Evolutionary conservation across 2,113 vertebrate species (phyloP).

Genomic region (Trichechus manatus): DNA sequence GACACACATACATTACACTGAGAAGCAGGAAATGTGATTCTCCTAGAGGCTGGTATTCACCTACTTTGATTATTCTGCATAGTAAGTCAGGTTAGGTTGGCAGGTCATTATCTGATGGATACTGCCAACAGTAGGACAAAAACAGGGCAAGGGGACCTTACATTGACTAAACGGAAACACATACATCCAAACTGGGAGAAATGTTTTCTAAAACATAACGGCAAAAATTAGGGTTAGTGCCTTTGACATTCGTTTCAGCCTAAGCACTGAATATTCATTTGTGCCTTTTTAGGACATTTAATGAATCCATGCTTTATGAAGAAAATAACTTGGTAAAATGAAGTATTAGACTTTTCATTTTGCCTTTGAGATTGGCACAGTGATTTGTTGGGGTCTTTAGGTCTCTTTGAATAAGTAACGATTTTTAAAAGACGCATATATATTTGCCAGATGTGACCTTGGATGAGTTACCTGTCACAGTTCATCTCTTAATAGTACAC

Average conservation of each 20-base stretch:
- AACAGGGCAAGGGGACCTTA: constrained; percentile 12
- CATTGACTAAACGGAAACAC: background rate
- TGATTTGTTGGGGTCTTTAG: background rate
- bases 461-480: constrained; percentile 49
- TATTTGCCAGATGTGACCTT: constrained; percentile 45
- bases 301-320: constrained; percentile 31
- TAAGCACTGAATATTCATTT: constrained; percentile 46
- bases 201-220: constrained; percentile 19
- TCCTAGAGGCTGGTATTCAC: constrained; percentile 64
- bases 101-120: constrained; percentile 64
- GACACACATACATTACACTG: constrained; percentile 61
- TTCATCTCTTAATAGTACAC: constrained; percentile 60
- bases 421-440: constrained; percentile 40
- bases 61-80: constrained; percentile 72
- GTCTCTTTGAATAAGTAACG: constrained; percentile 46
- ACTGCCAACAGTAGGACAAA: background rate
- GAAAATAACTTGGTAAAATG: constrained; percentile 51
- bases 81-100: constrained; percentile 54
- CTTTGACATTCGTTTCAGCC: constrained; percentile 13
- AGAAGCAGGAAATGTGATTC: constrained; percentile 67
- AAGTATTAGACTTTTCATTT: constrained; percentile 49
- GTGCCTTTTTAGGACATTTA: constrained; percentile 33
- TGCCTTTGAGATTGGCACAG: constrained; percentile 48
- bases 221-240: constrained; percentile 14
- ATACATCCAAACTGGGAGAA: background rate